Base-by-base conservation (phyloP, 2,113 vertebrate species). In the Hipposideros armiger region DNA sequence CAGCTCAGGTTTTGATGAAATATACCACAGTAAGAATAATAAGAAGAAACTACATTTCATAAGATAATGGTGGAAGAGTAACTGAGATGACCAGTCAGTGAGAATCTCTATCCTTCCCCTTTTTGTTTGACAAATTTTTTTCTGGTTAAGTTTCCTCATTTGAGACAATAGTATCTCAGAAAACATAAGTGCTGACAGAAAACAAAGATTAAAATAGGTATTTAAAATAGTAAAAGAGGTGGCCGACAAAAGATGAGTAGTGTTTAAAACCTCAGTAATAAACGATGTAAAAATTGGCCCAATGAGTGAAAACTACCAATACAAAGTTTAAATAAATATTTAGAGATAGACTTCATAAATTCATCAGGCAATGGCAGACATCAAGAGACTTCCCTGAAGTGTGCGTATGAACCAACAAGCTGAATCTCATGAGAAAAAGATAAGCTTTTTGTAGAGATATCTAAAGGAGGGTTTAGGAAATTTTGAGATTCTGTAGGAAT, bases 381-480 rank as follows among this genome's bases (percentile, higher is more conserved):
- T 45, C 13, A 60, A 73, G 42, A 40, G 28, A 28, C 17, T 84
- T 95, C 64, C 28, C 14, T 70, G 26, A 8, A 19, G 20, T 20
- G 26, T 62, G 4, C 5, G 2, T 73, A 3, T 11, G 56, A 56
- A 7, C 0, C 1, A 2, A 14, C 15, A 7, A 54, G 7, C 7
- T 62, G 70, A 89, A 11, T 0, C 10, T 32, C 4, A 62, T 0
- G 73, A 16, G 69, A 32, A 62, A 70, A 78, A 40, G 19, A 32
- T 13, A 17, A 54, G 17, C 7, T 87, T 40, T 7, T 42, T 30
- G 4, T 47, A 4, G 5, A 22, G 5, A 66, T 67, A 16, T 36
- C 40, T 80, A 74, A 47, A 84, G 66, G 7, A 87, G 9, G n/a
- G 15, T 13, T 78, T 30, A 73, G 14, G 45, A 69, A 26, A 1